Conservation (phyloP, 2,797 vertebrate genomes). For the Mus caroli region DNA sequence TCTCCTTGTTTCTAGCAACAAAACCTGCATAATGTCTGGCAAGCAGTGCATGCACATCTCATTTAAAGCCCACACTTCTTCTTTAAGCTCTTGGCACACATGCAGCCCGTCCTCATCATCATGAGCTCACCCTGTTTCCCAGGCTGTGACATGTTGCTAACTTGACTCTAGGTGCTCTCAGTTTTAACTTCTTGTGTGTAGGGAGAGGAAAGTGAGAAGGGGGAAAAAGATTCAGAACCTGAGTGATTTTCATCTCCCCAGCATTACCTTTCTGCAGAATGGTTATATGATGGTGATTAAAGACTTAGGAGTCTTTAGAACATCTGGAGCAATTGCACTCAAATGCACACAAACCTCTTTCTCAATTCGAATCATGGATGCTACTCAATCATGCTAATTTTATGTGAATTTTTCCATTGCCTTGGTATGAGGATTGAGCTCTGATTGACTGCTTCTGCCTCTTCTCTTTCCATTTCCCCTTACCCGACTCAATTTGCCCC, state of each 20-base stretch:
- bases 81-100: not conserved
- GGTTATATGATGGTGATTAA: constrained; percentile 70
- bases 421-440: not conserved
- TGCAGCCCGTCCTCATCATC: not conserved
- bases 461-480: not conserved
- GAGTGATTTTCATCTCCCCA: not conserved
- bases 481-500: not conserved
- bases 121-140: not conserved
- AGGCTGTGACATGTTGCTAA: not conserved
- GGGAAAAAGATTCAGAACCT: not conserved
- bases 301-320: constrained; percentile 59
- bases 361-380: constrained; percentile 34
- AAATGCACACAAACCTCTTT: constrained; percentile 18
- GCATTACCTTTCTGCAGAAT: constrained; percentile 18
- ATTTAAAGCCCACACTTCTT: not conserved
- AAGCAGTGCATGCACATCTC: fast-evolving
- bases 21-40: not conserved
- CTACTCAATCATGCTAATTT: constrained; percentile 40
- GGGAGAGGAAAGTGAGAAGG: not conserved
- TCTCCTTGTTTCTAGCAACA: not conserved
- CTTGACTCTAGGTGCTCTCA: not conserved
- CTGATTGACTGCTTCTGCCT: not conserved
- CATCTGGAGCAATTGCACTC: constrained; percentile 70
- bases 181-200: not conserved
- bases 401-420: not conserved